Conservation (phyloP, 2,888 invertebrate species). For the Falcaria lacertinaria region DNA sequence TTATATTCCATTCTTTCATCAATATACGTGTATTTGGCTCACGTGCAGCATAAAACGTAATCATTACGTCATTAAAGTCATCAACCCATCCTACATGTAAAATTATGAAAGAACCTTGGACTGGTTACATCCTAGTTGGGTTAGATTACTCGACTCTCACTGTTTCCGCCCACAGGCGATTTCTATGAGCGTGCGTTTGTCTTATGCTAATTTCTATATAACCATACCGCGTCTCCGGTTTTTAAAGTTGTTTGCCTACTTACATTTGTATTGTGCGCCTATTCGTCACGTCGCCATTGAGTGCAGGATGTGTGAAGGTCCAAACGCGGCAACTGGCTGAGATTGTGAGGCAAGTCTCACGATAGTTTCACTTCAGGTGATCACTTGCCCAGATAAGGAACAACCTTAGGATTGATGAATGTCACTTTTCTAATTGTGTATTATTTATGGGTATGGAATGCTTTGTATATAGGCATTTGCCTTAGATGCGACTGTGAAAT, state of each 20-base stretch:
- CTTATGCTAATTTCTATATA: slow-evolving; percentile 46
- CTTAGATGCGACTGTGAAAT: not conserved
- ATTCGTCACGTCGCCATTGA: slow-evolving; percentile 25
- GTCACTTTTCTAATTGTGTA: not conserved
- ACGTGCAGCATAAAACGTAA: not conserved
- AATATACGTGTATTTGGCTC: too few species aligned
- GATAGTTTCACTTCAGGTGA: not conserved
- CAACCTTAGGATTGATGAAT: not conserved
- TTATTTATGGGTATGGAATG: not conserved
- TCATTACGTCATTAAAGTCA: slow-evolving; percentile 23
- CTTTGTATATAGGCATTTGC: not conserved
- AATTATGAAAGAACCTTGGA: slow-evolving; percentile 48
- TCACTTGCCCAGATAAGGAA: not conserved
- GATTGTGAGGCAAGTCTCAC: not conserved
- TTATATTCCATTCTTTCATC: too few species aligned
- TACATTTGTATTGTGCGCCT: slow-evolving; percentile 27
- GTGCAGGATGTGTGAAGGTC: slow-evolving; percentile 22
- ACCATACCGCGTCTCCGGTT: slow-evolving; percentile 40
- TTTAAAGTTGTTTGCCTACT: slow-evolving; percentile 39
- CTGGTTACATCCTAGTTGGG: slow-evolving; percentile 40
- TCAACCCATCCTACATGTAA: slow-evolving; percentile 40
- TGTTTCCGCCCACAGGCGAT: slow-evolving; percentile 48
- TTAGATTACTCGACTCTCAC: slow-evolving; percentile 35
- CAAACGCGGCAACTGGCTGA: not conserved
- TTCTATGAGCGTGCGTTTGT: slow-evolving; percentile 36